phyloP scores from a whole-genome alignment of 2,113 vertebrate species.

The Gracilinanus agilis region DNA sequence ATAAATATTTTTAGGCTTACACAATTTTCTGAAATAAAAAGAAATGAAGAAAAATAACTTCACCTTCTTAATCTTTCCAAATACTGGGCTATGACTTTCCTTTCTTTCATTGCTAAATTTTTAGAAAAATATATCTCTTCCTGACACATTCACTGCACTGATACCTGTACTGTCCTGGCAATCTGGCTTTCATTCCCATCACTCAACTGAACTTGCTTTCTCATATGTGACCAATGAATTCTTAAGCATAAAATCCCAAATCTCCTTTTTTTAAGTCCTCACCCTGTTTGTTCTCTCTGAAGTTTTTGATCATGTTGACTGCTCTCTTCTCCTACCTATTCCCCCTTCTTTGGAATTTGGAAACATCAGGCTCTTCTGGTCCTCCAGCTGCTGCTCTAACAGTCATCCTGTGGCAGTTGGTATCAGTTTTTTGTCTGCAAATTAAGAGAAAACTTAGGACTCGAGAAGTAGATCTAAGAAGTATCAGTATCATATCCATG shows the following conservation, averaged over 20 bases:
- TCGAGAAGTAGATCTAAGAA: not conserved
- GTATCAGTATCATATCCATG: not conserved
- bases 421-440: not conserved
- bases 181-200: too few species aligned
- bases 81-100: not conserved
- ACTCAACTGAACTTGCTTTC: not conserved
- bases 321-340: not conserved
- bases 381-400: not conserved
- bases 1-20: too few species aligned
- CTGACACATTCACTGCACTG: not conserved
- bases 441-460: not conserved
- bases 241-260: not conserved
- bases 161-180: not conserved
- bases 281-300: not conserved
- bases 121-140: not conserved
- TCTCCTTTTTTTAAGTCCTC: not conserved
- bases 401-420: not conserved
- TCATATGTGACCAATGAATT: too few species aligned
- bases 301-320: not conserved
- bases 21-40: not conserved
- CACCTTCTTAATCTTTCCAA: not conserved
- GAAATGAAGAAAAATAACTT: not conserved
- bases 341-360: not conserved
- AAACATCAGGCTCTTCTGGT: not conserved
- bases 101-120: not conserved